Evolutionary conservation across 2,888 invertebrate genomes (phyloP).

Genomic region (Leptodirus hochenwartii): DNA sequence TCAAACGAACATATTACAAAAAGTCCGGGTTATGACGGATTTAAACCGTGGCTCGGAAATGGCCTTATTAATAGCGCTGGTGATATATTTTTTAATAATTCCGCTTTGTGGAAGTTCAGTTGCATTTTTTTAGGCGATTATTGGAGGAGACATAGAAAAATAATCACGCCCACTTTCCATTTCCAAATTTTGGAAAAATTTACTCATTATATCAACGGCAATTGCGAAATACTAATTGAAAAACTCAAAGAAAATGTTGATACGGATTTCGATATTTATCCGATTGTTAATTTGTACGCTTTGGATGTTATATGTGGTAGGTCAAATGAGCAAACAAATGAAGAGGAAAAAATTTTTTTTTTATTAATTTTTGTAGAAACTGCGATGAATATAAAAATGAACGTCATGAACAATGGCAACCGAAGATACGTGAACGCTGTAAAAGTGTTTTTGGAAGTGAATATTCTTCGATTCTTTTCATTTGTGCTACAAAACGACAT

Average conservation of each 20-base stretch:
- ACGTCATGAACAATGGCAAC: conserved; percentile 11
- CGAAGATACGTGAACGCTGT: conserved; percentile 11
- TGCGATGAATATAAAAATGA: conserved; percentile 13
- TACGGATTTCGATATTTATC: conserved; percentile 27
- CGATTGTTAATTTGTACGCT: conserved; percentile 25
- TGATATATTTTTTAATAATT: too few relatives aligned
- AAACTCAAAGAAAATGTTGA: conserved; percentile 10
- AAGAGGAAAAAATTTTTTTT: neutral
- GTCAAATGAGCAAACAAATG: too few relatives aligned
- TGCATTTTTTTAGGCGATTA: conserved; percentile 23
- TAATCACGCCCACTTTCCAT: conserved; percentile 29
- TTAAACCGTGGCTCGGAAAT: conserved; percentile 2
- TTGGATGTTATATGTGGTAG: conserved; percentile 27
- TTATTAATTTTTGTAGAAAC: conserved; percentile 11
- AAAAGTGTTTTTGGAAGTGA: conserved; percentile 11
- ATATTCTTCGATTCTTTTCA: conserved; percentile 13
- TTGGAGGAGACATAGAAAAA: conserved; percentile 27
- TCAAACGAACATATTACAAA: conserved; percentile 5
- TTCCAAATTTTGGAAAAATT: conserved; percentile 27
- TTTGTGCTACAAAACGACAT: conserved; percentile 12
- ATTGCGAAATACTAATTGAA: conserved; percentile 27
- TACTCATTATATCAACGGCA: conserved; percentile 23
- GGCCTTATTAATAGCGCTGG: conserved; percentile 2
- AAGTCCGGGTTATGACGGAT: neutral
- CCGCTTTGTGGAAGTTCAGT: too few relatives aligned